These are phyloP conservation scores for Spilogale gracilis DNA, from an alignment of 2,113 vertebrate species.

Conservation along the genomic window DNA sequence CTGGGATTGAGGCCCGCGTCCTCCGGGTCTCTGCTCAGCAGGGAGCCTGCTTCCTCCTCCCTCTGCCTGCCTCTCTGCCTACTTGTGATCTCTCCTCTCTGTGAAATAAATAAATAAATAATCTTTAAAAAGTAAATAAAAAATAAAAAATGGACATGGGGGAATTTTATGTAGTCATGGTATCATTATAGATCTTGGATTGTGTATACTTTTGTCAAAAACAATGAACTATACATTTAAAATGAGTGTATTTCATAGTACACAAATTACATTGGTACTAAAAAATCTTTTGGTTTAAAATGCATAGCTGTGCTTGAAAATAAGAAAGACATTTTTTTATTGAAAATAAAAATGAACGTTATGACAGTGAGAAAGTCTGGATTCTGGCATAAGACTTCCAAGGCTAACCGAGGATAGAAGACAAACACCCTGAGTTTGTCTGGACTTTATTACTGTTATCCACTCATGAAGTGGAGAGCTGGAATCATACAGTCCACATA, in stretches of 20 bases:
- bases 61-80: no score
- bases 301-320: not conserved
- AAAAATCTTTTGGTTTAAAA: not conserved
- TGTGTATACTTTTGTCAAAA: not conserved
- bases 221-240: not conserved
- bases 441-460: not conserved
- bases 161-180: not conserved
- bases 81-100: no score
- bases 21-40: no score
- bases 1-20: no score
- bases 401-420: not conserved
- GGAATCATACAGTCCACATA: not conserved
- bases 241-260: not conserved
- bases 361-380: not conserved
- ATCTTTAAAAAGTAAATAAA: no score
- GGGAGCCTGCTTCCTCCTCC: no score
- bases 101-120: no score
- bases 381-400: not conserved
- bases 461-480: not conserved
- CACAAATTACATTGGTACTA: not conserved
- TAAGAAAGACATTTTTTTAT: not conserved
- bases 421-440: not conserved
- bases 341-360: not conserved
- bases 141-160: not conserved
- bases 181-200: not conserved